Evolutionary conservation across 23 tunicate genomes (phyloP).

Genomic region (Halocynthia roretzi): DNA sequence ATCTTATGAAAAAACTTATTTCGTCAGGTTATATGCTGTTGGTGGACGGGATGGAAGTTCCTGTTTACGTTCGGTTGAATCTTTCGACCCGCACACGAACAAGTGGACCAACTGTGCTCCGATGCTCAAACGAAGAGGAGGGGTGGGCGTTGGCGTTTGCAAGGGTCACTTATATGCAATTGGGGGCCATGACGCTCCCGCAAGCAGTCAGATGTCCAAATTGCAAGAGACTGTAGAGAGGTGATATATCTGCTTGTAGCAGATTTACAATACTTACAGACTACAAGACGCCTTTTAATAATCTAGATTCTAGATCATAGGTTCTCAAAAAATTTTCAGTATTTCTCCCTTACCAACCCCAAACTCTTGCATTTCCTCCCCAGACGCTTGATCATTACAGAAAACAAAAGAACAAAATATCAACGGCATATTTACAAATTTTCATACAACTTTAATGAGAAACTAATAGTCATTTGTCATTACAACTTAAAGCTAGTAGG

Average conservation of each 20-base stretch:
- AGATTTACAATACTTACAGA: not conserved
- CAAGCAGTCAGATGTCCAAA: constrained; percentile 88
- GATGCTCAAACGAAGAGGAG: constrained; percentile 85
- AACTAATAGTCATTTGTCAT: too few species aligned
- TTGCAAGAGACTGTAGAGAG: constrained; percentile 90
- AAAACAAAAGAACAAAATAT: too few species aligned
- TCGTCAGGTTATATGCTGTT: constrained; percentile 74
- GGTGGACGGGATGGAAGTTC: constrained; percentile 97
- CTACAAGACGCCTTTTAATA: too few species aligned
- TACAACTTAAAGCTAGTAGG: too few species aligned
- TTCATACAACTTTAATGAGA: too few species aligned
- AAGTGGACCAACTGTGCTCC: constrained; percentile 92
- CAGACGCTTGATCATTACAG: too few species aligned
- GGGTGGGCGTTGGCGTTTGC: constrained; percentile 94
- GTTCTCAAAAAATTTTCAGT: too few species aligned
- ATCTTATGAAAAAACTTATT: not conserved
- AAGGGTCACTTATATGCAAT: constrained; percentile 69
- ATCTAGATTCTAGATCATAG: too few species aligned
- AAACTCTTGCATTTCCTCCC: too few species aligned
- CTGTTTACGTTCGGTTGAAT: constrained; percentile 91
- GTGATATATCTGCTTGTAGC: constrained; percentile 17
- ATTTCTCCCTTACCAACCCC: too few species aligned
- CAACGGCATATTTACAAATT: too few species aligned
- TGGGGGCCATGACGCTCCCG: constrained; percentile 99
- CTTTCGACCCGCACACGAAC: constrained; percentile 90